Evolutionary conservation across 2,113 vertebrate genomes (phyloP).

Genomic region (Ceyx margarethae): DNA sequence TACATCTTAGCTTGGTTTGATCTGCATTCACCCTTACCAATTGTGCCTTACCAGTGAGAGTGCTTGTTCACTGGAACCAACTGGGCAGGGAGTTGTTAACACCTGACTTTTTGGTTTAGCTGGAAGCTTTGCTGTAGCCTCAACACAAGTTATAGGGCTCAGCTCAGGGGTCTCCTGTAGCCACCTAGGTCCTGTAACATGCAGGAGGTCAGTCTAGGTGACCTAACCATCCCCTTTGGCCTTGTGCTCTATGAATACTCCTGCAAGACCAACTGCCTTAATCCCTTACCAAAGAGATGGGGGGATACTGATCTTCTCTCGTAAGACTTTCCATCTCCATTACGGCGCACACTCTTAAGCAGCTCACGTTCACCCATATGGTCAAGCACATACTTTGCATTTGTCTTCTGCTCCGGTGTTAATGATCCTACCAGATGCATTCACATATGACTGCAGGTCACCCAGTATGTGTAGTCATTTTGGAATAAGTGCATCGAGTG

Average conservation of each 20-base stretch:
- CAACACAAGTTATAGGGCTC: neutral
- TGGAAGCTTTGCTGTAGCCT: neutral
- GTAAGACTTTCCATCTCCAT: conserved; percentile 68
- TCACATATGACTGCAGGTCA: conserved; percentile 40
- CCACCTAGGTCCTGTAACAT: neutral
- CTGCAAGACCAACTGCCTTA: conserved; percentile 62
- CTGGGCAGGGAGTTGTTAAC: neutral
- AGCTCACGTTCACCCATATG: conserved; percentile 65
- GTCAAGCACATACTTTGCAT: conserved; percentile 64
- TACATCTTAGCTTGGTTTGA: neutral
- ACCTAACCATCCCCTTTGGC: conserved; percentile 28
- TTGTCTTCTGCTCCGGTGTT: conserved; percentile 63
- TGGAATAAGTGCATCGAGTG: neutral
- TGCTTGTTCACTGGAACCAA: neutral
- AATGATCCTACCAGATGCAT: conserved; percentile 66
- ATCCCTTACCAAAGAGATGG: conserved; percentile 53
- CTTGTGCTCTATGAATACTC: conserved; percentile 25
- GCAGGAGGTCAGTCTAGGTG: conserved; percentile 18
- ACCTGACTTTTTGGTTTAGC: neutral
- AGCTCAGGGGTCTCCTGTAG: neutral
- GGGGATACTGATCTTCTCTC: conserved; percentile 47
- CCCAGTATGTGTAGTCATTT: conserved; percentile 9
- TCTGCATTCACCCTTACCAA: neutral
- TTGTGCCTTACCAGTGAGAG: neutral
- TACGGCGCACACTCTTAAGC: conserved; percentile 45